Conservation (phyloP, 2,888 invertebrate species). For the Drosophila prolongata region DNA sequence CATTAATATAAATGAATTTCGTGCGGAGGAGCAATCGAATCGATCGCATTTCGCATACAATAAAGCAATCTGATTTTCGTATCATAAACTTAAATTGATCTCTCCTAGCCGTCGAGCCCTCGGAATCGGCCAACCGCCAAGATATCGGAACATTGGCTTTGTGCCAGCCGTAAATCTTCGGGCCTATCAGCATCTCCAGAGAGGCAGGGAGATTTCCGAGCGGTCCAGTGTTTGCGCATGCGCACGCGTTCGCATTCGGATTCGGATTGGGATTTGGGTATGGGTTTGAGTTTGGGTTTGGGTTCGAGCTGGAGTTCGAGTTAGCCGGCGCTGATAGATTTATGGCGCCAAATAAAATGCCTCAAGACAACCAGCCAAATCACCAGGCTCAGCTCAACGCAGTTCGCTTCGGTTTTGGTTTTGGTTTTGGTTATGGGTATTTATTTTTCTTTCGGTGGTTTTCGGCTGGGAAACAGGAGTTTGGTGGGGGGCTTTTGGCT, state of each 20-base stretch:
- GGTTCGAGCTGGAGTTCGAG: conserved; percentile 19
- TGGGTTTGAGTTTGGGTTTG: no score
- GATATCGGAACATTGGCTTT: conserved; percentile 53
- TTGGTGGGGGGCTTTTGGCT: not conserved
- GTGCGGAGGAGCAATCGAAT: conserved; percentile 60
- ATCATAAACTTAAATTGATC: conserved; percentile 76
- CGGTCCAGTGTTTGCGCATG: conserved; percentile 69
- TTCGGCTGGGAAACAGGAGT: conserved; percentile 18
- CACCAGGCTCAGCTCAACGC: conserved; percentile 41
- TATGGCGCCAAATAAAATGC: conserved; percentile 83
- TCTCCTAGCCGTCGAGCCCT: conserved; percentile 26
- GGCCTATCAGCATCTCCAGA: conserved; percentile 65
- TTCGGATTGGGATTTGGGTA: no score
- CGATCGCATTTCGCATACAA: conserved; percentile 76
- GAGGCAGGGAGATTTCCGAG: conserved; percentile 11
- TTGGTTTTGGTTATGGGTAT: conserved; percentile 4
- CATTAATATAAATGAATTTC: conserved; percentile 82
- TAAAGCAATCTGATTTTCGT: conserved; percentile 78
- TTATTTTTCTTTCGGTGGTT: conserved; percentile 6
- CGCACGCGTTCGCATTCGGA: conserved; percentile 63
- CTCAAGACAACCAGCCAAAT: conserved; percentile 74
- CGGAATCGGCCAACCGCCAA: not conserved
- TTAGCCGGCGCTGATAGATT: conserved; percentile 79
- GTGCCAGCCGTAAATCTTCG: conserved; percentile 73
- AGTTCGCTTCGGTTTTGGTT: conserved; percentile 18